Base-by-base conservation (phyloP, 2,113 vertebrate genomes). In the Bostrychus sinensis region DNA sequence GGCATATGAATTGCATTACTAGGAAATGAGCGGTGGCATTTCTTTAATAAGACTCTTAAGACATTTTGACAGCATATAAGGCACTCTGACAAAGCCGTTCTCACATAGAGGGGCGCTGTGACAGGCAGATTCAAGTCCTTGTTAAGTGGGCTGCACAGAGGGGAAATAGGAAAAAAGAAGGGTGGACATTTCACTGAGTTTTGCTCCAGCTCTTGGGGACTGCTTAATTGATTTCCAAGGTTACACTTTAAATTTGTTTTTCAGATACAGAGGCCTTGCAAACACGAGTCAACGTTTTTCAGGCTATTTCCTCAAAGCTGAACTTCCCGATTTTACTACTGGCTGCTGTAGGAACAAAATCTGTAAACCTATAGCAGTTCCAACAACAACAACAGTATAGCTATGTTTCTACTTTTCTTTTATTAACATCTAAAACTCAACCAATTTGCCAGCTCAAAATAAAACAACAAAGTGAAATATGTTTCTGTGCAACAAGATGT, bases 171-270 rank as follows among this genome's bases (percentile, higher is more conserved):
- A 41, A 9, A 61, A 60, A 63, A 70, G 51, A 56, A 55, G 50
- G 66, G 62, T 62, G 72, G 77, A 63, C 74, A 61, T 71, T 83
- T 71, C 69, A 39, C 64, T 59, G 57, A 41, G 72, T 72, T 81
- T 70, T 66, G 26, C 72, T 62, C 36, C 36, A 55, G 75, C 83
- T 84, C 78, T 68, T 13, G 22, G 76, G 81, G 78, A 89, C 81
- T 67, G 78, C 85, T 87, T 90, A 90, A 92, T 90, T 92, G 91
- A 91, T 92, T 92, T 92, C 80, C 91, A 92, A 92, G 89, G 88
- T 92, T 90, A 90, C 26, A 54, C 84, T 87, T 84, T 59, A 88
- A 88, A 91, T 89, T 89, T 86, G 86, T 91, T 91, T 92, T 88
- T 90, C 84, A 88, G 83, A 89, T 80, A 79, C 53, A 38, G 61